A percentile compares a stretch with the other conserved stretches of the same genome.
phyloP scores from a whole-genome alignment of 2,113 vertebrate species.

The Recurvirostra avosetta region DNA sequence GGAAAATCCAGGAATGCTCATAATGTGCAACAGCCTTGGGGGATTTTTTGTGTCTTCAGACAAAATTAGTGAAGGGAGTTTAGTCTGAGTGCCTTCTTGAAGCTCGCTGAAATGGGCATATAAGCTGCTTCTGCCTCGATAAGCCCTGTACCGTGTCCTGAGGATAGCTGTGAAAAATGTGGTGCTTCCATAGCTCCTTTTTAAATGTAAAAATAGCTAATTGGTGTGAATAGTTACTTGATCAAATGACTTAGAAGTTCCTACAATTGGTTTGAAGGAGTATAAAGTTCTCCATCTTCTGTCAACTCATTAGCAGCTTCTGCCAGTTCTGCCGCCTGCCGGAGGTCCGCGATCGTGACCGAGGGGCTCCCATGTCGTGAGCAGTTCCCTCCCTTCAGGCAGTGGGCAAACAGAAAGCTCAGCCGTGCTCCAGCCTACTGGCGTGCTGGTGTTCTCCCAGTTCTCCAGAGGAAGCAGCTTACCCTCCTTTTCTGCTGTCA shows the following conservation, averaged over 20 bases:
- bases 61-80: background rate
- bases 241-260: background rate
- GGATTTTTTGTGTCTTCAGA: slow-evolving; percentile 1
- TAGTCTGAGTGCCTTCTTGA: background rate
- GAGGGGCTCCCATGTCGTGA: background rate
- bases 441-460: background rate
- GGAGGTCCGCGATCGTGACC: fast-evolving
- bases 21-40: background rate
- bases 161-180: background rate
- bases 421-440: background rate
- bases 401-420: background rate
- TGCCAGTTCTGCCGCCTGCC: background rate
- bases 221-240: background rate
- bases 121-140: background rate
- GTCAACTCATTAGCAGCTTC: background rate
- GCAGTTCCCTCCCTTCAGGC: background rate
- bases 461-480: background rate
- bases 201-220: background rate
- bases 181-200: background rate
- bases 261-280: background rate
- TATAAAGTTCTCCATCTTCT: background rate
- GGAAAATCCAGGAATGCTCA: background rate
- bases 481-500: background rate
- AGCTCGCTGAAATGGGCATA: background rate
- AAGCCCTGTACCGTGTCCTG: background rate